Conservation (phyloP, 2,797 vertebrate species). For the Thalassophryne amazonica region DNA sequence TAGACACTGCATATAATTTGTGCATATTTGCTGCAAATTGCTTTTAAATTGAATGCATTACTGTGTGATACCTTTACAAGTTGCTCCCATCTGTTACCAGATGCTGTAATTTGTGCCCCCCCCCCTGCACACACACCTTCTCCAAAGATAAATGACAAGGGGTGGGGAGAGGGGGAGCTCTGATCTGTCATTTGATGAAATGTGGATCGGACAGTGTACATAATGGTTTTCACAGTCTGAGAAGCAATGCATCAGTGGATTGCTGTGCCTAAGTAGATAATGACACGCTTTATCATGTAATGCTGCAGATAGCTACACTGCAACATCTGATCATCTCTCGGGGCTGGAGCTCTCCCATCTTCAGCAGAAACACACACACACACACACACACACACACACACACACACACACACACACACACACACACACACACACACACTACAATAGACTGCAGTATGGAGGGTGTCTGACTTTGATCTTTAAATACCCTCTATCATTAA, state of each 20-base stretch:
- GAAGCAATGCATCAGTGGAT: slow-evolving; percentile 26
- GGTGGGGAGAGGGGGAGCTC: slow-evolving; percentile 22
- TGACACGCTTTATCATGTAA: slow-evolving; percentile 43
- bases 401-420: slow-evolving; percentile 47
- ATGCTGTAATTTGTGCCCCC: slow-evolving; percentile 32
- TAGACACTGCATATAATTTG: too few relatives aligned
- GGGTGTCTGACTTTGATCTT: slow-evolving; percentile 76
- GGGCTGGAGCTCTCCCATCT: slow-evolving; percentile 34
- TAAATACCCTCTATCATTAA: slow-evolving; percentile 82
- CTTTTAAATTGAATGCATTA: slow-evolving; percentile 4
- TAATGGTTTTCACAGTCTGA: slow-evolving; percentile 46
- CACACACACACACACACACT: slow-evolving; percentile 51
- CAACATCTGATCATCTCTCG: slow-evolving; percentile 45
- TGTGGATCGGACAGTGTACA: slow-evolving; percentile 42
- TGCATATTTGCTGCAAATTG: slow-evolving; percentile 2
- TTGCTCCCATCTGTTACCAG: slow-evolving; percentile 36
- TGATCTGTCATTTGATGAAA: slow-evolving; percentile 48
- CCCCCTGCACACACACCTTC: slow-evolving; percentile 5
- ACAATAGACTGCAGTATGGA: slow-evolving; percentile 68
- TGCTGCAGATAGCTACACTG: slow-evolving; percentile 33
- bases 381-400: slow-evolving; percentile 51
- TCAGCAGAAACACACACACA: slow-evolving; percentile 46
- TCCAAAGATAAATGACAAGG: slow-evolving; percentile 27
- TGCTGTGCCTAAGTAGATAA: slow-evolving; percentile 47
- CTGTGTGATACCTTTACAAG: slow-evolving; percentile 23